Conservation (phyloP, 2,113 vertebrate genomes). For the Actenoides hombroni region DNA sequence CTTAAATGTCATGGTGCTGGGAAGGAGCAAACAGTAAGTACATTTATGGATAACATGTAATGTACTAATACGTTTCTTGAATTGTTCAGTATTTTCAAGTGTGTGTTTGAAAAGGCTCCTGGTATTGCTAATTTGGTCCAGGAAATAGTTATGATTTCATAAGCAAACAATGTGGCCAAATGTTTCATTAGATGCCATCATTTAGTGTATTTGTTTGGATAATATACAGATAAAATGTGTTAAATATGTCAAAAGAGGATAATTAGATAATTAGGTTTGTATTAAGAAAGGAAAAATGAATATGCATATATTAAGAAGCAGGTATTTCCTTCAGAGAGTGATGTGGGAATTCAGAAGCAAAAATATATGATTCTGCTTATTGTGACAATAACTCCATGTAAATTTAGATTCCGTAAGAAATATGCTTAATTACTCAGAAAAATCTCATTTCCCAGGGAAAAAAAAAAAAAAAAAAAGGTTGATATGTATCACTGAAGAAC, state of each 20-base stretch:
- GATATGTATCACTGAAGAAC: not conserved
- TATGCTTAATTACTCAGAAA: not conserved
- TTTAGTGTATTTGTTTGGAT: not conserved
- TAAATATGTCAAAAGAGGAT: not conserved
- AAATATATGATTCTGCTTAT: not conserved
- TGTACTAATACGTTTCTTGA: not conserved
- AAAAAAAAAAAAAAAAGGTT: not conserved
- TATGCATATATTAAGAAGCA: not conserved
- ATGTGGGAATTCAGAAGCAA: not conserved
- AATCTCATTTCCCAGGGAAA: not conserved
- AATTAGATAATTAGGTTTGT: not conserved
- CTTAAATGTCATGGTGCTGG: not conserved
- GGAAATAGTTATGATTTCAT: not conserved
- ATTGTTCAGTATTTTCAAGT: not conserved
- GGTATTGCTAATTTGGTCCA: not conserved
- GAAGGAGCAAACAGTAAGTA: not conserved
- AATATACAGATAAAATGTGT: not conserved
- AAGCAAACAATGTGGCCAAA: not conserved
- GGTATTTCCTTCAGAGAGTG: not conserved
- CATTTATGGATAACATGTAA: not conserved
- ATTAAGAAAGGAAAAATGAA: not conserved
- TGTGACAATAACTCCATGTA: not conserved
- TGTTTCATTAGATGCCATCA: not conserved
- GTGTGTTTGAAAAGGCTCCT: not conserved
- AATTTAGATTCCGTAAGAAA: not conserved